Base-by-base conservation (phyloP, 2,113 vertebrate species). In the Tauraco erythrolophus region DNA sequence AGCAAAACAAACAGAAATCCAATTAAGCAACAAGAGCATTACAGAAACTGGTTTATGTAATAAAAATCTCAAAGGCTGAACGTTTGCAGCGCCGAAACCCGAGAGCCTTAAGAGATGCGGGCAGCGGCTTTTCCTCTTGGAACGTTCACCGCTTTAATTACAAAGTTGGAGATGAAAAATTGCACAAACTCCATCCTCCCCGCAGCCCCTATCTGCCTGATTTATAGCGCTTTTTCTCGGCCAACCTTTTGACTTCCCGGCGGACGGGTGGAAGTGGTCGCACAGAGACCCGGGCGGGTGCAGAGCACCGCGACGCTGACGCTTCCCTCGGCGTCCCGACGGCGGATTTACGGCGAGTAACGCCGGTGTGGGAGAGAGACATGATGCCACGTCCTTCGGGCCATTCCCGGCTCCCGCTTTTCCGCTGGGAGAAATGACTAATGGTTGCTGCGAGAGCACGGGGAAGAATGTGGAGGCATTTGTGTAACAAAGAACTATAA, bases 401-500 rank as follows among this genome's bases (percentile, higher is more conserved):
- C 62, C 8, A 1, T 71, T 82, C 87, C 94, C 3, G 11, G 48
- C 43, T 79, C 66, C 56, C 46, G 91, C 78, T 76, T 66, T 84
- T 68, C 83, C 27, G 30, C 78, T 23, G 64, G 88, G 39, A 94
- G 66, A 93, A 84, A 71, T 28, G 92, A 95, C 96, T 89, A 53
- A 37, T 31, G 92, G 95, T 95, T 95, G 91, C 95, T 89, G 80
- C 3, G 83, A 91, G 81, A 72, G 89, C 70, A 91, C 4, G 8
- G 68, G 51, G 51, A 97, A 94, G 97, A 97, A 97, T 97, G 97
- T 41, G 79, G 93, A 85, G 89, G 95, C 68, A 97, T 98, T 97
- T 98, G 98, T 96, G 86, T 97, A 96, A 98, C 97, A 98, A 98
- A 98, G 98, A 97, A 89, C 95, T 89, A 91, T 97, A 97, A 97